Base-by-base conservation (phyloP, 2,797 vertebrate species). In the Sebastes diploproa region DNA sequence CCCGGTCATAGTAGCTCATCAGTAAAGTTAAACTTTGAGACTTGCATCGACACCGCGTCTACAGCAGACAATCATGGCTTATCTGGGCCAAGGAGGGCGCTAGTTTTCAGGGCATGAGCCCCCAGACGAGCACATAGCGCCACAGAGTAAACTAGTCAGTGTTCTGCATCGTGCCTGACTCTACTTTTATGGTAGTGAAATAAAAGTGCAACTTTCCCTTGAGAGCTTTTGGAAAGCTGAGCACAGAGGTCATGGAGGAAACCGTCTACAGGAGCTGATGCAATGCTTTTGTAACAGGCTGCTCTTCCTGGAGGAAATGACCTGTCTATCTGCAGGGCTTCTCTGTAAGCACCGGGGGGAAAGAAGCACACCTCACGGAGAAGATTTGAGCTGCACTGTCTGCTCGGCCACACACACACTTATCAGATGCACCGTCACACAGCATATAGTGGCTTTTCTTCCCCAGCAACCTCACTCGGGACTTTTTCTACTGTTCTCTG, bases 301-400 rank as follows among this genome's bases (percentile, higher is more conserved):
- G 10, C 60, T 73, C 50, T 76, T 50, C 68, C 61, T 22, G 23
- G 23, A 83, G 72, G 38, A 79, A 71, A 42, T 42, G 27, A 5
- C 46, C 3, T 52, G 34, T 52, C 7, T 52, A 52, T 52, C 50
- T 20, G 50, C 50, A 52, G 50, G 20, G 20, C 50, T 30, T 67
- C 32, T 62, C 30, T 68, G 13, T 23, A 6, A 52, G 50, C 60
- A 46, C 60, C 14, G 64, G 10, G 27, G 36, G 18, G 66, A 71
- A 52, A 75, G 65, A 64, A 20, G 69, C 55, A 60, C 38, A 52
- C 22, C 8, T 46, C 42, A 46, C 42, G 16, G 42, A 46, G 42
- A 46, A 18, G 42, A 46, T 46, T 46, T 46, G 42, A 46, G 50
- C 50, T n/a, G 50, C 50, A 52, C 6, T 18, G 8, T 52, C 20